Evolutionary conservation across 1,140 invertebrate genomes (phyloP), one percentile per base, ranked within the genome.

Genomic region (Drosophila ohnishii): DNA sequence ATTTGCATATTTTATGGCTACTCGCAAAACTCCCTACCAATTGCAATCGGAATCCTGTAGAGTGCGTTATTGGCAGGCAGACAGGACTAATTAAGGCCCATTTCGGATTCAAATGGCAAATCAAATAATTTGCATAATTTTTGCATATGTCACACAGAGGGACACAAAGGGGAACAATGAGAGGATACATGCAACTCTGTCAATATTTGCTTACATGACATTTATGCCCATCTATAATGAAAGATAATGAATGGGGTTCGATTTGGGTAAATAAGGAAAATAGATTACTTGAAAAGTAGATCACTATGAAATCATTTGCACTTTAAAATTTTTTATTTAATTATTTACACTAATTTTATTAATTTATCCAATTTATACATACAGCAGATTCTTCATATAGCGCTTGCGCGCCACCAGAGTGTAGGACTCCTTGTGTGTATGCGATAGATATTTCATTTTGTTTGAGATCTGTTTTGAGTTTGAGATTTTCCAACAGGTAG

Each of bases 311-410:
- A 11, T 16, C 28, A 34, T 6, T 30, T 14, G 2, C 3, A 55
- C 32, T 25, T 56, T 56, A n/a, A 11, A 22, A 25, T 59, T 60
- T 74, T 50, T 51, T 13, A 58, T 59, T 37, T 28, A 30, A 19
- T 39, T 42, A 37, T 59, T n/a, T 22, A 5, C 6, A 10, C 1
- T 22, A 22, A 19, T 37, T 35, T 5, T 19, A 32, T 48, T 16
- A n/a, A n/a, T 9, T 40, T 42, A 40, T 51, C 4, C 10, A 9
- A 30, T 42, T 22, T 19, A 74, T 91, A 92, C 91, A 45, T 92
- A 92, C 92, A 93, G 77, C 76, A 92, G 80, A 90, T 93, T 93
- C 75, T 93, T 93, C 92, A 93, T 93, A 58, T 93, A 92, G 37
- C 93, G 82, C 76, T 93, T 93, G 51, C 93, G 92, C 19, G 92